Conservation (phyloP, 2,797 vertebrate genomes). For the Typhlichthys eigenmanni region DNA sequence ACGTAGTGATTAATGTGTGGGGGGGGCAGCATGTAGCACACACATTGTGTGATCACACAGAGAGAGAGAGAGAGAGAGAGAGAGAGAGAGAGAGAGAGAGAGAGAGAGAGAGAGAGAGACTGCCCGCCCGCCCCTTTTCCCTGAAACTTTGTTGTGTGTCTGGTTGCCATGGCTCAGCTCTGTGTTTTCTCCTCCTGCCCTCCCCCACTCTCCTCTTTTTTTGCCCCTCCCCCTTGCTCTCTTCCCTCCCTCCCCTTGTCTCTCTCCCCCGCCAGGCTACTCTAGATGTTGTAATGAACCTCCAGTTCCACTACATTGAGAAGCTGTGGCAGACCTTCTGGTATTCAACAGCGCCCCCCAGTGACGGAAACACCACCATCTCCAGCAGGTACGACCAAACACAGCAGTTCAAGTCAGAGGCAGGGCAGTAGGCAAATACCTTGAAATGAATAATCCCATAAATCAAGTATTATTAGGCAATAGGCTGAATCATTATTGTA, state of each 20-base stretch:
- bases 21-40: slow-evolving; percentile 54
- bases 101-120: slow-evolving; percentile 43
- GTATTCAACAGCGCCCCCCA: slow-evolving; percentile 87
- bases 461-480: too few species aligned
- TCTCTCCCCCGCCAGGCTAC: slow-evolving; percentile 81
- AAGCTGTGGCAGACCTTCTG: slow-evolving; percentile 98
- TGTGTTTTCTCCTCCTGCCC: slow-evolving; percentile 52
- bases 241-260: not conserved
- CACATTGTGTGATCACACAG: slow-evolving; percentile 55
- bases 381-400: slow-evolving; percentile 79
- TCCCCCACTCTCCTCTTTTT: slow-evolving; percentile 8
- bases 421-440: not conserved
- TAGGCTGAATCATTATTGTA: too few species aligned
- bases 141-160: slow-evolving; percentile 78
- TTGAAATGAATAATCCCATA: not conserved
- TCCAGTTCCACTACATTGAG: slow-evolving; percentile 96
- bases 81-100: too few species aligned
- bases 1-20: slow-evolving; percentile 64
- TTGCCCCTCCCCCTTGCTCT: slow-evolving; percentile 1
- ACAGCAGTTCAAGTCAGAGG: not conserved
- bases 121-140: slow-evolving; percentile 41
- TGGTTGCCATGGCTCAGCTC: slow-evolving; percentile 74
- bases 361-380: slow-evolving; percentile 79
- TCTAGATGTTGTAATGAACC: slow-evolving; percentile 93
- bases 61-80: slow-evolving; percentile 28